Percentiles rank a stretch among this genome's conserved stretches.
These are phyloP conservation scores for Zapornia atra DNA, from an alignment of 2,113 vertebrate species.

Conservation along the genomic window DNA sequence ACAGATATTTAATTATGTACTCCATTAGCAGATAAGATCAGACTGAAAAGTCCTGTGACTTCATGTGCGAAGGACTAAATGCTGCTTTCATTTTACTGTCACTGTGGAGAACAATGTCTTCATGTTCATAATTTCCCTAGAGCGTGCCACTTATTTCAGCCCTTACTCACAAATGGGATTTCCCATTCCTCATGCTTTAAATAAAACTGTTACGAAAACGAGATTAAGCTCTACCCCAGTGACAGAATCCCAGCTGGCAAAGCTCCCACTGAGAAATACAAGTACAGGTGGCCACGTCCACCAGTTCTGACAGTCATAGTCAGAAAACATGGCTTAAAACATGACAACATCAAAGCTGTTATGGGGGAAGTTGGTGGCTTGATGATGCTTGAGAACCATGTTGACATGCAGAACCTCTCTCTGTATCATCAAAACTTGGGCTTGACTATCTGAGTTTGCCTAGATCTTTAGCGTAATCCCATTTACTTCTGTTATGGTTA, in stretches of 20 bases:
- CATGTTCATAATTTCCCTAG: neutral
- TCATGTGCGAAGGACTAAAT: neutral
- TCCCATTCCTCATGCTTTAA: neutral
- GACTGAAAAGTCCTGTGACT: conserved; percentile 24
- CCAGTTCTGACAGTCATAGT: neutral
- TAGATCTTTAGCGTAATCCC: neutral
- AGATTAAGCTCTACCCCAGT: neutral
- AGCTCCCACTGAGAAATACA: neutral
- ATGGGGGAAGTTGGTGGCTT: neutral
- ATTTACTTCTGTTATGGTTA: neutral
- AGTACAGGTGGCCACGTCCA: neutral
- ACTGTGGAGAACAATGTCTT: neutral
- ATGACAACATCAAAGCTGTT: neutral
- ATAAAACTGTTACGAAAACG: neutral
- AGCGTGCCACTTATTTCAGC: neutral
- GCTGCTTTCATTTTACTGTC: conserved; percentile 23
- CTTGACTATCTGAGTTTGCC: neutral
- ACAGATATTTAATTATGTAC: neutral
- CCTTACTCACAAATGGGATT: neutral
- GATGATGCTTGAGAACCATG: neutral
- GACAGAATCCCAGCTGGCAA: conserved; percentile 5
- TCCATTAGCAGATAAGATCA: conserved; percentile 28
- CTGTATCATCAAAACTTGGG: neutral
- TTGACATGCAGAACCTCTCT: neutral
- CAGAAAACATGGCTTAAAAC: neutral